Base-by-base conservation (phyloP, 2,797 vertebrate genomes). In the Enteromius afrohamiltoni region DNA sequence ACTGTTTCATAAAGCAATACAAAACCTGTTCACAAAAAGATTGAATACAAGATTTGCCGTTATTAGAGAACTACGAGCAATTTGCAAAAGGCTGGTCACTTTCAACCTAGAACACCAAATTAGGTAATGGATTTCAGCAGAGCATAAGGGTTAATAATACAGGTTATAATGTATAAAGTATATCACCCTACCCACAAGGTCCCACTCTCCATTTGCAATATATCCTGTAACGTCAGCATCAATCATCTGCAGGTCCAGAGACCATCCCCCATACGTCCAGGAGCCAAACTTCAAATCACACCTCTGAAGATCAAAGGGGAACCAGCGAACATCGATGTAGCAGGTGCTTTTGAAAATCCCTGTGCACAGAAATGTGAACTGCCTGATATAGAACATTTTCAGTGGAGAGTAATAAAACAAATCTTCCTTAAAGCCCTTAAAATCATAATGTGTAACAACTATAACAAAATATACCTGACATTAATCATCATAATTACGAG, bases 321-420 rank as follows among this genome's bases (percentile, higher is more conserved):
- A 97, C 97, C 97, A 98, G 71, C 96, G 95, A 45, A 98, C 97
- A 11, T 98, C 96, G 42, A 98, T 97, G 90, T 97, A 96, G 87
- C 97, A 97, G 0, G 96, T 97, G 88, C 96, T 97, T 89, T 95
- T 96, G 65, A 91, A 87, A 5, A 91, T 91, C 16, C 90, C 91
- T 91, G 84, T 31, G 6, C 64, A 69, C 17, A 29, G 1, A 65
- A 16, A 78, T 49, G 42, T 73, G 45, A 23, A 16, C 19, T 26
- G 6, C 78, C 37, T 29, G 17, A 17, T 64, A 34, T 16, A 17
- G 40, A 68, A 79, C 6, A 58, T 13, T 45, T 65, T 64, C 1
- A 49, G 14, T 34, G 19, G 45, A 40, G 17, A 1, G 29, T 51
- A 23, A 49, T 49, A 64, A 6, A 51, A 17, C 21, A 3, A 1